These are phyloP conservation scores for Metalampra italica DNA, from an alignment of 2,888 invertebrate species.

Conservation along the genomic window DNA sequence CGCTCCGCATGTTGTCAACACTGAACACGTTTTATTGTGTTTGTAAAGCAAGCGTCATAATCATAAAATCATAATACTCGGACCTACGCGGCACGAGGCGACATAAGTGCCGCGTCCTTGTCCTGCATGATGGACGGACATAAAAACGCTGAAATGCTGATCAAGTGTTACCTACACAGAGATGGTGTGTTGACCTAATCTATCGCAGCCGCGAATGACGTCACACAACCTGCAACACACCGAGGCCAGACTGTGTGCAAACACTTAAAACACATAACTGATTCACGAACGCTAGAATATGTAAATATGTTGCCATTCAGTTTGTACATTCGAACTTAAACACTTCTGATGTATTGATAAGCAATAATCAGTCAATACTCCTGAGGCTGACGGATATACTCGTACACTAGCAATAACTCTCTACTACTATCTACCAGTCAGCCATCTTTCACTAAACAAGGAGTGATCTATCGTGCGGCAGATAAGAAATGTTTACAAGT, in stretches of 20 bases:
- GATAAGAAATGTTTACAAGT: conserved; percentile 31
- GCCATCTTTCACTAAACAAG: conserved; percentile 33
- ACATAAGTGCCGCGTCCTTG: conserved; percentile 47
- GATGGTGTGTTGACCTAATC: conserved; percentile 43
- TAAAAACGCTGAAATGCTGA: conserved; percentile 33
- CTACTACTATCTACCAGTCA: conserved; percentile 6
- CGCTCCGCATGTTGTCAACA: conserved; percentile 26
- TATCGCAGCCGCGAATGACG: conserved; percentile 38
- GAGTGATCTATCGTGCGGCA: conserved; percentile 37
- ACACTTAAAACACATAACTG: conserved; percentile 15
- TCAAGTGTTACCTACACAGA: conserved; percentile 22
- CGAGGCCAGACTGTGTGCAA: conserved; percentile 41
- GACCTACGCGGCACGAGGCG: conserved; percentile 28
- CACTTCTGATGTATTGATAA: neutral
- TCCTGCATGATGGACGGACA: conserved; percentile 33
- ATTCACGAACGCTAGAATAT: conserved; percentile 5
- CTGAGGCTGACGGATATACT: neutral
- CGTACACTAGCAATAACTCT: conserved; percentile 5
- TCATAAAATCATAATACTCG: conserved; percentile 31
- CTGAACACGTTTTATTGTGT: conserved; percentile 40
- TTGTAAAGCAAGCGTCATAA: conserved; percentile 45
- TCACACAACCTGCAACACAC: conserved; percentile 28
- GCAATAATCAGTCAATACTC: conserved; percentile 2
- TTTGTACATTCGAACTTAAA: neutral
- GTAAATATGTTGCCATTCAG: neutral